phyloP scores from a whole-genome alignment of 2,888 invertebrate genomes.

The Euzetes globulus region DNA sequence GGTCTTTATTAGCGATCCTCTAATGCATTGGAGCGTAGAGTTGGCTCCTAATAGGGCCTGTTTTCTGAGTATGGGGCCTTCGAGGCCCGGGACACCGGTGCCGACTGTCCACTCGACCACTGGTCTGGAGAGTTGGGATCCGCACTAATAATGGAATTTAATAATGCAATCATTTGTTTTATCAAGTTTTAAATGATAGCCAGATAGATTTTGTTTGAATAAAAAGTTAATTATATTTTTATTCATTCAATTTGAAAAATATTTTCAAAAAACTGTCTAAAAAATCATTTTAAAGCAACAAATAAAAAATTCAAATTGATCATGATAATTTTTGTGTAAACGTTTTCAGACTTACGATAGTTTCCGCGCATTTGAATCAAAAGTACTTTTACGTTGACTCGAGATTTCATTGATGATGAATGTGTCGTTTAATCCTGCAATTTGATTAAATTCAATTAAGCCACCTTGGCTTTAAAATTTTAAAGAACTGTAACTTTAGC shows the following conservation, averaged over 20 bases:
- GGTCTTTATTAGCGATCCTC: constrained; percentile 24
- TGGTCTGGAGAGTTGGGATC: background rate
- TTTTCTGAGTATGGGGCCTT: constrained; percentile 19
- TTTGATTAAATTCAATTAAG: no score
- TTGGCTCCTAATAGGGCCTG: constrained; percentile 30
- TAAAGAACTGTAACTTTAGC: no score
- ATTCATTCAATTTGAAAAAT: no score
- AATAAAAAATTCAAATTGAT: no score
- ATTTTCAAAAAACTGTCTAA: no score
- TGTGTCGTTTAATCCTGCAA: constrained; percentile 24
- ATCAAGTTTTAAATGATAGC: no score
- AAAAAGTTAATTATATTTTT: no score
- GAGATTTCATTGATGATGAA: constrained; percentile 30
- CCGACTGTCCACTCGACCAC: background rate
- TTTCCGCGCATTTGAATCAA: background rate
- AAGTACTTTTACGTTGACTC: background rate
- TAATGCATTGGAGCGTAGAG: constrained; percentile 26
- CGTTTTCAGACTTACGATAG: background rate
- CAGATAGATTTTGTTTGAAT: no score
- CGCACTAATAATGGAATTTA: background rate
- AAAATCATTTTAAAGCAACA: no score
- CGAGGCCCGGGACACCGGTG: constrained; percentile 12
- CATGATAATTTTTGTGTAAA: no score
- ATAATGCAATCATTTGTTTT: no score
- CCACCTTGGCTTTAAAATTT: no score